Evolutionary conservation across 2,888 invertebrate species (phyloP).

Genomic region (Philereme vetulata): DNA sequence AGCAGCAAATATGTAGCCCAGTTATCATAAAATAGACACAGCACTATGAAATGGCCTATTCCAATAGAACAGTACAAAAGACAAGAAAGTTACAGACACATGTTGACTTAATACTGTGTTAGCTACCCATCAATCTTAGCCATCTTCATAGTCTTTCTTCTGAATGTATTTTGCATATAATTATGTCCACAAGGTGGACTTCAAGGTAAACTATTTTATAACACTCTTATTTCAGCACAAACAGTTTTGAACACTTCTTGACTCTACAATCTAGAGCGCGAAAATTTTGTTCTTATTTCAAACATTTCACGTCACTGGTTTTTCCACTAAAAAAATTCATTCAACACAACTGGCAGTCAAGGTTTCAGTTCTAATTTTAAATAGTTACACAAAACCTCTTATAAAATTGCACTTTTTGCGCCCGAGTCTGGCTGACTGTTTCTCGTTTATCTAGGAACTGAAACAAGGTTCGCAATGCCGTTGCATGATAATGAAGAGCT

Average conservation of each 20-base stretch:
- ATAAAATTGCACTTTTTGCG: slow-evolving; percentile 11
- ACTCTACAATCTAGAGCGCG: background rate
- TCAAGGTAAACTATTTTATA: slow-evolving; percentile 22
- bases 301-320: slow-evolving; percentile 7
- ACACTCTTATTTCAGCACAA: background rate
- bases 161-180: slow-evolving; percentile 17
- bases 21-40: background rate
- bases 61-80: background rate
- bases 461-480: slow-evolving; percentile 56
- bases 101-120: slow-evolving; percentile 1
- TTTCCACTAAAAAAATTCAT: background rate
- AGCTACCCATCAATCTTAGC: background rate
- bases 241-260: background rate
- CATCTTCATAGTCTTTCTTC: background rate
- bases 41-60: background rate
- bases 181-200: slow-evolving; percentile 9
- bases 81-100: slow-evolving; percentile 3
- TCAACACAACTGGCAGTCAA: slow-evolving; percentile 16
- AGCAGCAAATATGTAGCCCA: too few species aligned
- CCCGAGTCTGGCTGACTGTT: background rate
- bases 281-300: slow-evolving; percentile 7
- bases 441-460: slow-evolving; percentile 36
- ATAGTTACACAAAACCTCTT: slow-evolving; percentile 11
- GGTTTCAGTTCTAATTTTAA: slow-evolving; percentile 1
- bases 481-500: slow-evolving; percentile 51